Conservation (phyloP, 2,888 invertebrate genomes). For the Uropetala carovei region DNA sequence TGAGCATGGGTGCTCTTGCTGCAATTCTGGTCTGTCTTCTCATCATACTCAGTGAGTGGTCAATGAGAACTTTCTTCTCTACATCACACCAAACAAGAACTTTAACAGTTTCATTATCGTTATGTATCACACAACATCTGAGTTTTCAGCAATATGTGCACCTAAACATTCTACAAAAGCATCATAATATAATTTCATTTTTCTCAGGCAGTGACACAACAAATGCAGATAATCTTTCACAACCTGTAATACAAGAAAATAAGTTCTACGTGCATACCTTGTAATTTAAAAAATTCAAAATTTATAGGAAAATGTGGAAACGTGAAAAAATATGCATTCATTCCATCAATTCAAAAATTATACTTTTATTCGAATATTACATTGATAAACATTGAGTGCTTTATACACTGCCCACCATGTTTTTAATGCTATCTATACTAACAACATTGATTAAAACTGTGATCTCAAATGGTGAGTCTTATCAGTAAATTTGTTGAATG, state of each 20-base stretch:
- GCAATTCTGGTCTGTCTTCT: conserved; percentile 98
- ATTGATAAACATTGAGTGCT: neutral
- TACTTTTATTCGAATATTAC: neutral
- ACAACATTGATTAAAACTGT: too few relatives aligned
- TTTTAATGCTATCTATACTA: too few relatives aligned
- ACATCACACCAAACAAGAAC: neutral
- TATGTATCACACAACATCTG: too few relatives aligned
- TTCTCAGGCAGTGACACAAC: neutral
- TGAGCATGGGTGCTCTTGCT: conserved; percentile 97
- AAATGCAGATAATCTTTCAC: neutral
- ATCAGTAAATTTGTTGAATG: neutral
- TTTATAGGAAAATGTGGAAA: too few relatives aligned
- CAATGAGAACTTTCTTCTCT: neutral
- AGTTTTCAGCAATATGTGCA: too few relatives aligned
- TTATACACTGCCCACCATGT: neutral
- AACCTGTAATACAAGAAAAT: neutral
- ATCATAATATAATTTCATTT: neutral
- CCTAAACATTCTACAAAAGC: neutral
- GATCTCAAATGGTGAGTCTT: neutral
- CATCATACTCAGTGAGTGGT: conserved; percentile 94
- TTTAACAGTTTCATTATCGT: too few relatives aligned
- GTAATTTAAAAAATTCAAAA: too few relatives aligned
- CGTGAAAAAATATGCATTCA: too few relatives aligned
- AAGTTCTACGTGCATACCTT: too few relatives aligned
- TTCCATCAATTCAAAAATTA: too few relatives aligned